A percentile compares a stretch with the other conserved stretches of the same genome.
These are phyloP conservation scores for Vespertilio murinus DNA, from an alignment of 2,797 vertebrate genomes.

Conservation along the genomic window DNA sequence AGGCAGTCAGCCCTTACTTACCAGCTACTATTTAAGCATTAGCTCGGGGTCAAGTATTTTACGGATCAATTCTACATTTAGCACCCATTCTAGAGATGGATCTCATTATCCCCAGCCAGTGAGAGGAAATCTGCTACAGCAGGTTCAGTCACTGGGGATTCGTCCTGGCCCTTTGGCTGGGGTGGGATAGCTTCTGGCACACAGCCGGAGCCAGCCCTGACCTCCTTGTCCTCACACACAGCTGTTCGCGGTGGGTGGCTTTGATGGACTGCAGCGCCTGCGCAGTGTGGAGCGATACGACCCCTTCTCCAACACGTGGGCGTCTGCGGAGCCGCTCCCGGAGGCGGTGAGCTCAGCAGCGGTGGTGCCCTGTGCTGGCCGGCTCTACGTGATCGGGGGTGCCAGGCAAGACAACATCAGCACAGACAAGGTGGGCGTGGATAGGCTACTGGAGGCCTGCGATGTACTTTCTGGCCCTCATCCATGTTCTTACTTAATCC, in stretches of 20 bases:
- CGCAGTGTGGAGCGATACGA: conserved; percentile 86
- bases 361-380: conserved; percentile 81
- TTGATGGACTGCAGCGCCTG: conserved; percentile 85
- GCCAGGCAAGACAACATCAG: conserved; percentile 83
- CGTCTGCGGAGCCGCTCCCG: conserved; percentile 72
- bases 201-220: background rate
- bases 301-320: conserved; percentile 86
- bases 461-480: too few species aligned
- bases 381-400: conserved; percentile 87
- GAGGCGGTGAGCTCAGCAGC: conserved; percentile 87
- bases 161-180: background rate
- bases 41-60: background rate
- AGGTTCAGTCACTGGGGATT: background rate
- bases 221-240: conserved; percentile 52
- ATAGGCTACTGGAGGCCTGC: background rate
- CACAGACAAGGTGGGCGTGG: conserved; percentile 83
- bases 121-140: background rate
- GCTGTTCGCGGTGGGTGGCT: conserved; percentile 88
- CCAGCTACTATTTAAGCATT: background rate
- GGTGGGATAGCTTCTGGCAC: background rate
- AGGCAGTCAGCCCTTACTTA: background rate
- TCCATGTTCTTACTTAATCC: background rate
- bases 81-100: background rate
- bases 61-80: background rate
- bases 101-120: background rate